These are phyloP conservation scores for Ibidorhyncha struthersii DNA, from an alignment of 2,113 vertebrate species.

Conservation along the genomic window DNA sequence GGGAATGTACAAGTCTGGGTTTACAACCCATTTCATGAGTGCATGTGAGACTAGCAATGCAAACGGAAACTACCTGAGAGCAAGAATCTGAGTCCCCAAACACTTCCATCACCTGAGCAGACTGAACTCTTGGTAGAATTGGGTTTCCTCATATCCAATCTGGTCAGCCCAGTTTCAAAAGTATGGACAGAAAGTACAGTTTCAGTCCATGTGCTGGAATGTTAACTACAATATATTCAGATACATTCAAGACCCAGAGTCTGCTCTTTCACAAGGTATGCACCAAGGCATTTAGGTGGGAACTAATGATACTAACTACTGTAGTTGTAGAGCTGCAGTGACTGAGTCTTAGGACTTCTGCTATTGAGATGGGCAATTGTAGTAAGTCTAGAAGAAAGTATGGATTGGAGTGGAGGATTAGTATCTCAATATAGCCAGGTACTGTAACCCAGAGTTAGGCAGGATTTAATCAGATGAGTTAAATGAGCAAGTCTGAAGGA, in stretches of 20 bases:
- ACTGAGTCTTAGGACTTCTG: neutral
- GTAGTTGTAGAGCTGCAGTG: neutral
- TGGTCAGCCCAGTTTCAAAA: neutral
- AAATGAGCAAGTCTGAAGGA: neutral
- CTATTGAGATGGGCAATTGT: neutral
- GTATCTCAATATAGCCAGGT: neutral
- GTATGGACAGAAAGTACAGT: neutral
- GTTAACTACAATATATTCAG: neutral
- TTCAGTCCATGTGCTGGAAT: neutral
- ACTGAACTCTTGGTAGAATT: neutral
- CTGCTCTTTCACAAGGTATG: neutral
- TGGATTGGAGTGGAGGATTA: neutral
- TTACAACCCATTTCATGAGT: neutral
- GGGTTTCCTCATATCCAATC: neutral
- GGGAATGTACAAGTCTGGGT: neutral
- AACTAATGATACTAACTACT: neutral
- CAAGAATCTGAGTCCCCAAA: neutral
- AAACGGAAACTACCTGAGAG: neutral
- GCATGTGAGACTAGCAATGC: neutral
- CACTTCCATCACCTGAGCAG: neutral
- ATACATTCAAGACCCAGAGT: no score
- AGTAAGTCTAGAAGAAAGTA: neutral
- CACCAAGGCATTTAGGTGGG: neutral
- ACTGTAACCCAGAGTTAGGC: neutral
- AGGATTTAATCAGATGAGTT: neutral